Percentiles rank a stretch among this genome's conserved stretches.
Evolutionary conservation across 2,113 vertebrate genomes (phyloP).

Genomic region (Xiphophorus couchianus): DNA sequence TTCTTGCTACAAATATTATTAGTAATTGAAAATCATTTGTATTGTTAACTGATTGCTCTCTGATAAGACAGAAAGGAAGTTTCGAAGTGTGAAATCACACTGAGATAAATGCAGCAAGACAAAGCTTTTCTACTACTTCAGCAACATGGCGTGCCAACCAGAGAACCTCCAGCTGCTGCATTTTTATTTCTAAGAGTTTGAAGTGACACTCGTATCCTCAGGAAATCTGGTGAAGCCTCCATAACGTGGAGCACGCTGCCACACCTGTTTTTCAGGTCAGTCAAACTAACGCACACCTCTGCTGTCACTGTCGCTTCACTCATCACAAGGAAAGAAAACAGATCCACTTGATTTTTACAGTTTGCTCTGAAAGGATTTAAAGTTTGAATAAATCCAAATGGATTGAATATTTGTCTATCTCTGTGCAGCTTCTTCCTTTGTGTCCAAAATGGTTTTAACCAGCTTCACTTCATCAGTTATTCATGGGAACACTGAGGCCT

Average conservation of each 20-base stretch:
- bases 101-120: background rate
- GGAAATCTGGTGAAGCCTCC: background rate
- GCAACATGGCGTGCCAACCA: background rate
- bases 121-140: constrained; percentile 11
- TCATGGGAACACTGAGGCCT: constrained; percentile 8
- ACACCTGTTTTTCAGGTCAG: constrained; percentile 65
- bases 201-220: constrained; percentile 11
- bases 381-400: background rate
- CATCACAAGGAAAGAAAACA: constrained; percentile 11
- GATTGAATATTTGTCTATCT: background rate
- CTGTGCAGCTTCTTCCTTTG: background rate
- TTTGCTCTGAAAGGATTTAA: background rate
- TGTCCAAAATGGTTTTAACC: constrained; percentile 42
- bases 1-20: background rate
- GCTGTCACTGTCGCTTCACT: background rate
- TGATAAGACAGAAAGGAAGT: background rate
- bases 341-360: background rate
- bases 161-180: background rate
- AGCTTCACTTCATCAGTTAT: constrained; percentile 39
- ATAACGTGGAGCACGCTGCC: background rate
- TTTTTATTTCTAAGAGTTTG: constrained; percentile 5
- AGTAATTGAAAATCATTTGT: background rate
- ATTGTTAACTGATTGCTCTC: background rate
- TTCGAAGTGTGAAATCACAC: background rate
- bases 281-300: constrained; percentile 12